These are phyloP conservation scores for Agrochola macilenta DNA, from an alignment of 2,888 invertebrate genomes.

Conservation along the genomic window DNA sequence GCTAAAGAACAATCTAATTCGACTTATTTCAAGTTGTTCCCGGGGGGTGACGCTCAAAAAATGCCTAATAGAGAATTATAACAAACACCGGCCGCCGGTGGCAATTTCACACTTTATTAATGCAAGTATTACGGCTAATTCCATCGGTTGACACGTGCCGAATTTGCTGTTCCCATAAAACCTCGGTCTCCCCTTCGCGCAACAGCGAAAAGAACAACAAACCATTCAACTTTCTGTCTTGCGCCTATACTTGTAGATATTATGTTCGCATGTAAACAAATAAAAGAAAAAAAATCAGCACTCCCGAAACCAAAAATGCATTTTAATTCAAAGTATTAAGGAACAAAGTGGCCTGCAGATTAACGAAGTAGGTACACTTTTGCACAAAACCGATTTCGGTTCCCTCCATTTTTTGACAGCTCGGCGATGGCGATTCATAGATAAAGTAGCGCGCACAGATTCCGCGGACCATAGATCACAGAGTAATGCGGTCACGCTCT, in stretches of 20 bases:
- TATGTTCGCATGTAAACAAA: conserved; percentile 60
- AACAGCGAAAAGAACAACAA: conserved; percentile 63
- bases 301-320: conserved; percentile 71
- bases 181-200: conserved; percentile 74
- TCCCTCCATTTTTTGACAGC: conserved; percentile 84
- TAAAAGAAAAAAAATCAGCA: conserved; percentile 44
- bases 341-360: conserved; percentile 69
- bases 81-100: conserved; percentile 85
- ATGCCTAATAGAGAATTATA: conserved; percentile 87
- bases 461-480: conserved; percentile 89
- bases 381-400: conserved; percentile 75
- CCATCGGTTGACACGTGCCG: conserved; percentile 89
- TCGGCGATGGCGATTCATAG: conserved; percentile 80
- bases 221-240: conserved; percentile 76
- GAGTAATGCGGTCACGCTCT: conserved; percentile 90
- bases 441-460: conserved; percentile 80
- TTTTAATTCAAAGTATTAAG: conserved; percentile 72
- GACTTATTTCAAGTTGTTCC: conserved; percentile 58
- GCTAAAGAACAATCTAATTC: conserved; percentile 78
- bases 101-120: conserved; percentile 91
- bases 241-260: conserved; percentile 66
- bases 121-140: conserved; percentile 90
- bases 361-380: conserved; percentile 66
- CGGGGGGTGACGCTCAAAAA: conserved; percentile 76
- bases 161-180: conserved; percentile 89